Conservation (phyloP, 2,888 invertebrate species). For the Arrhopalites spinosus region DNA sequence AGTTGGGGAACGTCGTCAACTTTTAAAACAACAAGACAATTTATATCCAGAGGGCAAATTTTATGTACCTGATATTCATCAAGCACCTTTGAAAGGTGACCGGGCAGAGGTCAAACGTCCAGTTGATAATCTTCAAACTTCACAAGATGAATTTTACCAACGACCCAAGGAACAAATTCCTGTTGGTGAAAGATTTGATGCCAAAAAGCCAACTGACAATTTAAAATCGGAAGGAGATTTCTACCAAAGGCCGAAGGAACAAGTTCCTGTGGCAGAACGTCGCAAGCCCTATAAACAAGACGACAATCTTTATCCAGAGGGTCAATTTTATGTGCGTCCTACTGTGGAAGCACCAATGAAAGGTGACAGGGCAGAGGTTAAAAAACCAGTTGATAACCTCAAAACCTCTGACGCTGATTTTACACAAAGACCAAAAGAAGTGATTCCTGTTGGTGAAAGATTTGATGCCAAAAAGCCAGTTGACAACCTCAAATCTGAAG, state of each 20-base stretch:
- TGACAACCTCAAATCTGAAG: conserved; percentile 67
- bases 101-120: conserved; percentile 63
- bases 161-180: conserved; percentile 17
- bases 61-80: conserved; percentile 59
- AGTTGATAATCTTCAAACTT: conserved; percentile 58
- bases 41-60: conserved; percentile 67
- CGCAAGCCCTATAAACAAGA: conserved; percentile 59
- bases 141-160: conserved; percentile 32
- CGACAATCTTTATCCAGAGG: conserved; percentile 64
- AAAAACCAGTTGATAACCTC: conserved; percentile 62
- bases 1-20: conserved; percentile 62
- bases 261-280: conserved; percentile 58
- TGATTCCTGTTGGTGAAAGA: conserved; percentile 59
- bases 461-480: conserved; percentile 61
- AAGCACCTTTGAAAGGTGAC: conserved; percentile 59
- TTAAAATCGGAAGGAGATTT: conserved; percentile 67
- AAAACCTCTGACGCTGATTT: conserved; percentile 67
- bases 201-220: conserved; percentile 57
- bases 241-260: conserved; percentile 62
- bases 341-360: conserved; percentile 59
- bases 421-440: conserved; percentile 60
- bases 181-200: conserved; percentile 34
- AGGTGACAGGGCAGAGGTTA: conserved; percentile 54
- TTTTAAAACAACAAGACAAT: conserved; percentile 62
- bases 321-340: conserved; percentile 65